Base-by-base conservation (phyloP, 2,113 vertebrate species). In the Amphiprion percula region DNA sequence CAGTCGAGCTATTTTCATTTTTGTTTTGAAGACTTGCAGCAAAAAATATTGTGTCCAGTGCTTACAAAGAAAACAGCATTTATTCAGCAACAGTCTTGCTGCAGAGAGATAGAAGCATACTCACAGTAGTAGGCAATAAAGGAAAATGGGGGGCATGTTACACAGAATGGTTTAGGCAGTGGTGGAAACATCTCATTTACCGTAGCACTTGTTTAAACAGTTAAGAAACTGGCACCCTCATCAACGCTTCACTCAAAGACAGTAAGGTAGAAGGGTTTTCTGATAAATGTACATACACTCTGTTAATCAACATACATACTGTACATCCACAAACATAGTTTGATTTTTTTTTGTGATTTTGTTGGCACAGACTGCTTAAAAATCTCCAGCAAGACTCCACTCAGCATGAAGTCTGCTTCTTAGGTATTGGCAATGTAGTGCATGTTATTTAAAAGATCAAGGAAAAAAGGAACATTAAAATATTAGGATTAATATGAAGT, bases 31-130 rank as follows among this genome's bases (percentile, higher is more conserved):
- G 33, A 37, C 5, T 30, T 30, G 6, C 30, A 30, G 2, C 1
- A 9, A 37, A 37, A 44, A 44, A 63, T 77, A 68, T 10, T 65
- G 60, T 16, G 23, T 26, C 24, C 39, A 74, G 12, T 4, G 55
- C 54, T 80, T 90, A 92, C 77, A 78, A 74, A 66, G 83, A 81
- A 73, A 68, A 83, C 86, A 84, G 66, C 76, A 87, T 95, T 95
- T 95, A 94, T 94, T 95, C 80, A 50, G 87, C 87, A 90, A 90
- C 59, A 39, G 46, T 65, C 16, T 46, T 39, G 44, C 75, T 56
- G 23, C 70, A 56, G 64, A 50, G 75, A 88, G 37, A 79, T 71
- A 79, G 75, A 84, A 88, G 84, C 74, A 73, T 55, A 82, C 68
- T 91, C 86, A 91, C 86, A 90, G 84, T 74, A 74, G 68, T 69